These are phyloP conservation scores for Aradus depressus DNA, from an alignment of 2,888 invertebrate species.

Conservation along the genomic window DNA sequence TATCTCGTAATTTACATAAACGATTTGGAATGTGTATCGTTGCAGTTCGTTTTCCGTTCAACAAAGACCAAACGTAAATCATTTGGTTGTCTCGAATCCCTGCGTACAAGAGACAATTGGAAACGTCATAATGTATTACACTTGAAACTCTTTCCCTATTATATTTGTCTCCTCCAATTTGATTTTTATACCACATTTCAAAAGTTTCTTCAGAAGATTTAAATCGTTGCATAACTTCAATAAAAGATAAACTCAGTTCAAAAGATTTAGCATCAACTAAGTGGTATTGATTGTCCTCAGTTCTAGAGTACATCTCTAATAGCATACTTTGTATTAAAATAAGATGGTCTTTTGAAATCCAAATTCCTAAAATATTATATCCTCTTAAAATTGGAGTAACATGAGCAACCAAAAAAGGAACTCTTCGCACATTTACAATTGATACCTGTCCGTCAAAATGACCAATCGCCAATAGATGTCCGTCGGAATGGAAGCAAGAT, in stretches of 20 bases:
- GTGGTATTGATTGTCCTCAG: neutral
- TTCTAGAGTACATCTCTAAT: slow-evolving; percentile 18
- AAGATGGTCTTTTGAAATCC: slow-evolving; percentile 8
- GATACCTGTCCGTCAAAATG: slow-evolving; percentile 16
- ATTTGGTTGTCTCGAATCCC: slow-evolving; percentile 22
- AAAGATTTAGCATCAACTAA: slow-evolving; percentile 24
- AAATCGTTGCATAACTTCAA: slow-evolving; percentile 19
- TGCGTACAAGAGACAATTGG: slow-evolving; percentile 10
- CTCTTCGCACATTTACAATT: slow-evolving; percentile 19
- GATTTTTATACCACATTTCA: slow-evolving; percentile 8
- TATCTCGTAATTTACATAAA: slow-evolving; percentile 22
- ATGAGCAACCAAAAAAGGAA: slow-evolving; percentile 10
- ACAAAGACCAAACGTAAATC: slow-evolving; percentile 23
- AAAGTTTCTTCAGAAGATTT: slow-evolving; percentile 11
- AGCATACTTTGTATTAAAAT: slow-evolving; percentile 23
- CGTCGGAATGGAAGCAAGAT: slow-evolving; percentile 18
- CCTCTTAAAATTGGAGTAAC: slow-evolving; percentile 13
- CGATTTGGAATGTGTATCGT: slow-evolving; percentile 24
- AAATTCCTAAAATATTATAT: slow-evolving; percentile 9
- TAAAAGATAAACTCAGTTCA: slow-evolving; percentile 17
- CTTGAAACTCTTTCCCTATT: slow-evolving; percentile 10
- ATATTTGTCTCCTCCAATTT: slow-evolving; percentile 14
- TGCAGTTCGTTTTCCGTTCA: slow-evolving; percentile 18
- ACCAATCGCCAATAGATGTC: slow-evolving; percentile 11
- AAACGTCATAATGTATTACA: slow-evolving; percentile 1